Evolutionary conservation across 2,797 vertebrate species (phyloP), one percentile per base, ranked within the genome.

Genomic region (Halcyon smyrnensis): DNA sequence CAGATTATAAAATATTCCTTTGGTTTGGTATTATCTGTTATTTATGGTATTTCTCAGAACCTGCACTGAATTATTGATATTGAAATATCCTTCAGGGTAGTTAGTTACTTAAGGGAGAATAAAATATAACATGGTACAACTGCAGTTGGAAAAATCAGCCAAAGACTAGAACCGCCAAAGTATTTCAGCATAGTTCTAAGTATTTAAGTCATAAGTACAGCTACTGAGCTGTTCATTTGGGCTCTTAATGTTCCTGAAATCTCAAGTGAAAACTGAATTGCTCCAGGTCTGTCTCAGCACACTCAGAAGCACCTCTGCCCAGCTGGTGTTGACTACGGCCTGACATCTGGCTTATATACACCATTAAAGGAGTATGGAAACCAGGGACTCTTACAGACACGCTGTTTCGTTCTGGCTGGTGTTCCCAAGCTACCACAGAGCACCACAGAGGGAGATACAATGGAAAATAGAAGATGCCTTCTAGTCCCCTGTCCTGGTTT

Each of bases 11-110:
- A 89, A 54, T 34, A 79, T 39, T 87, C 6, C 4, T 65, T 64
- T 65, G 12, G 24, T 43, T 46, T 17, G 11, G 8, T 59, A 17
- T 81, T 7, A 79, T 84, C 43, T 68, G 14, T 79, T 91, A 87
- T 91, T 90, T 87, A 89, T 59, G 37, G 15, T 65, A 57, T 83
- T 90, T 69, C 54, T 94, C 63, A 76, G 80, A 91, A 90, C 45
- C 27, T 57, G 17, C 45, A 36, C 11, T 76, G 68, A 79, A 73
- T 79, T 89, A 57, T 27, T 82, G 70, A 45, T 87, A 76, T 24
- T 78, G 69, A 87, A 84, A 84, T 71, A 89, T 34, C 36, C 7
- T 65, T 32, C 34, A 95, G 28, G 28, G 32, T 39, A 56, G 20
- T 30, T 76, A 65, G 20, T 30, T 76, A 65, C n/a, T 94, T 63